These are phyloP conservation scores for Carassius auratus DNA, from an alignment of 2,113 vertebrate species.

Conservation along the genomic window DNA sequence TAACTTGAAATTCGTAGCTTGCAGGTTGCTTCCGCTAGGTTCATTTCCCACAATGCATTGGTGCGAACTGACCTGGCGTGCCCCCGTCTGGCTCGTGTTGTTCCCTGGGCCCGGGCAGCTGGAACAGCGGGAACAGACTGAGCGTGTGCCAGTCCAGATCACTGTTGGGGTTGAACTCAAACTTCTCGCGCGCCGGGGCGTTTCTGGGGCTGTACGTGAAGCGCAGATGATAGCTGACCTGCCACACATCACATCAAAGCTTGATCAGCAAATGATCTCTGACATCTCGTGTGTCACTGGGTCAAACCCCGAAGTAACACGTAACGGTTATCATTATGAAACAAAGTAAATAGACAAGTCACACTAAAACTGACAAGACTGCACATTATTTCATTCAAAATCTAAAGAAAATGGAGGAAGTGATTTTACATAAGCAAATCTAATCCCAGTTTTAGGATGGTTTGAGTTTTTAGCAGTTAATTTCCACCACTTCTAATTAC, in stretches of 20 bases:
- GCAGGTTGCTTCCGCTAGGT: not conserved
- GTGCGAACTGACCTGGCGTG: slow-evolving; percentile 83
- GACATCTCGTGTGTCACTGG: not conserved
- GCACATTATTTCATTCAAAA: not conserved
- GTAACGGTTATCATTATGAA: not conserved
- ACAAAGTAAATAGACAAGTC: not conserved
- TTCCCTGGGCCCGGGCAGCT: slow-evolving; percentile 89
- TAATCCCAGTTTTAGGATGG: not conserved
- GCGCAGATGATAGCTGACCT: slow-evolving; percentile 91
- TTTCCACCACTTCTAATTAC: too few species aligned
- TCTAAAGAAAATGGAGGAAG: not conserved
- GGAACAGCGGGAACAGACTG: slow-evolving; percentile 91
- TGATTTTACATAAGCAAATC: not conserved
- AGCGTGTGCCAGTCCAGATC: slow-evolving; percentile 94
- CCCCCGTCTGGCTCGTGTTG: slow-evolving; percentile 79
- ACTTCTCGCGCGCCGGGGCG: slow-evolving; percentile 79
- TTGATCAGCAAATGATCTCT: not conserved
- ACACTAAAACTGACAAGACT: not conserved
- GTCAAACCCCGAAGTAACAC: not conserved
- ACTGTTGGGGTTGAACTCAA: slow-evolving; percentile 84
- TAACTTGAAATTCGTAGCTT: not conserved
- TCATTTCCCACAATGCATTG: slow-evolving; percentile 4
- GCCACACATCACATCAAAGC: not conserved
- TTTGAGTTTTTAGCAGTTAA: too few species aligned
- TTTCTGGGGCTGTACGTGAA: slow-evolving; percentile 90